Base-by-base conservation (phyloP, 2,797 vertebrate species). In the Crenuchus spilurus region DNA sequence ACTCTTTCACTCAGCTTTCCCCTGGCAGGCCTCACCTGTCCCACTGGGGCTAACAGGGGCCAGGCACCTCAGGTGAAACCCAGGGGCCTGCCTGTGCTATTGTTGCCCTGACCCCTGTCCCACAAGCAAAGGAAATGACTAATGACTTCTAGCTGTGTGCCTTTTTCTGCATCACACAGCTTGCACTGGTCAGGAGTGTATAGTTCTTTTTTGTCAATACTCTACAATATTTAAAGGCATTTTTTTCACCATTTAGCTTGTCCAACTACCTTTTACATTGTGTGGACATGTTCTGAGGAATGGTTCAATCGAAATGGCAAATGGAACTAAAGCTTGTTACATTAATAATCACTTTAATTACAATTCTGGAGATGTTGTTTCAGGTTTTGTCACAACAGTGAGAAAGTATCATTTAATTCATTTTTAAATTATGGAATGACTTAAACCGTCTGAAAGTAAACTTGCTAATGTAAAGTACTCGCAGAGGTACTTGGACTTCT, bases 91-190 rank as follows among this genome's bases (percentile, higher is more conserved):
- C 80, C 77, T 82, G 77, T 82, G 82, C 82, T 84, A 85, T 84
- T 76, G 71, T 84, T 80, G 84, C 84, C 82, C 77, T 82, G 84
- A 88, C 82, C 86, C 82, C 76, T 70, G 66, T 78, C 58, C 66
- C 72, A 65, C 83, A 83, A 87, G 84, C 83, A 84, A 83, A 82
- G 81, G 76, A 86, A 84, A 91, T 91, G 89, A 92, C 83, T 74
- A 85, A 88, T 90, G 90, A 92, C 90, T 87, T 87, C 86, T 87
- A 84, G 84, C 84, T 86, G 82, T 84, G 87, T 76, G 74, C 77
- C 14, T 30, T 77, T 81, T 83, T 81, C 83, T 84, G 72, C 65
- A 41, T 71, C 55, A 35, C 24, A 68, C 26, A 54, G 16, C 46
- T n/a, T 2, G 10, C n/a, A 54, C 37, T 71, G 54, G 13, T 28